Conservation (phyloP, 1,140 invertebrate species). For the Bombus waltoni region DNA sequence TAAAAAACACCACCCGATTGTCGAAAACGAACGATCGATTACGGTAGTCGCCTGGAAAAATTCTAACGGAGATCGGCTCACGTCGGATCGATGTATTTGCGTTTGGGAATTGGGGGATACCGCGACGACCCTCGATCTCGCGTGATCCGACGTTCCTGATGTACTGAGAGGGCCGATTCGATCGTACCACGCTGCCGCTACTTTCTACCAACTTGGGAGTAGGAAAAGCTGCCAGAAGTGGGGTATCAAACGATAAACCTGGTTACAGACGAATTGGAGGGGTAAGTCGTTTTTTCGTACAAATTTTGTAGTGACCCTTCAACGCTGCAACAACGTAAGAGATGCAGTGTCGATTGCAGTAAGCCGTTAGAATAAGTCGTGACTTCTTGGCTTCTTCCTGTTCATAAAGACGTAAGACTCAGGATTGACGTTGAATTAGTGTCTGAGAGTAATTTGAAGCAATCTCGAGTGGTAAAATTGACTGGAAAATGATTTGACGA, state of each 20-base stretch:
- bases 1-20: not conserved
- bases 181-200: constrained; percentile 26
- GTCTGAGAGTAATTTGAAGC: not conserved
- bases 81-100: not conserved
- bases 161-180: constrained; percentile 48
- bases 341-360: not conserved
- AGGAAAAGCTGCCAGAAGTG: constrained; percentile 59
- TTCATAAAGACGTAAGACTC: not conserved
- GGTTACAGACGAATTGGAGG: constrained; percentile 20
- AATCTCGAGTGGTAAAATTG: constrained; percentile 10
- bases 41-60: no score
- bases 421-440: not conserved
- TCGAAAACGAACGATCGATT: not conserved
- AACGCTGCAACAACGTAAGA: not conserved
- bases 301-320: not conserved
- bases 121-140: constrained; percentile 35
- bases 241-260: constrained; percentile 48
- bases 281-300: not conserved
- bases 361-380: not conserved
- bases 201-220: constrained; percentile 43
- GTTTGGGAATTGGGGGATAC: not conserved
- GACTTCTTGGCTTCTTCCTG: not conserved
- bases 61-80: not conserved
- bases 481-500: not conserved
- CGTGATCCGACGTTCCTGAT: constrained; percentile 47